A percentile compares a stretch with the other conserved stretches of the same genome.
Conservation (phyloP, 1,140 invertebrate genomes). For the Lycorma delicatula region DNA sequence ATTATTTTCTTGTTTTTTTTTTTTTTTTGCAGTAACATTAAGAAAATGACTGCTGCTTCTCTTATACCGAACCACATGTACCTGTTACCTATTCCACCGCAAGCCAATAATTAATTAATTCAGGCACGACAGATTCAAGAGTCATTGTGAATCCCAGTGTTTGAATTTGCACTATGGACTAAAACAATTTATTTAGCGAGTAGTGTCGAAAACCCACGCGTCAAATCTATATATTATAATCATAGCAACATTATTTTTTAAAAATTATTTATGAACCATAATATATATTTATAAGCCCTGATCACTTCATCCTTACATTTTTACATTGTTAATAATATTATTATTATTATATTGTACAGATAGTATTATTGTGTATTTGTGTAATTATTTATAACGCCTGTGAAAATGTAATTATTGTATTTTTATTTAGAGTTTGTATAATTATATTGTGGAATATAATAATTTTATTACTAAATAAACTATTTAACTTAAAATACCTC, state of each 20-base stretch:
- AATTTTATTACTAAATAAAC: no score
- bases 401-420: slow-evolving; percentile 21
- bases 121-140: no score
- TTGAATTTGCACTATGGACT: not conserved
- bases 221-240: slow-evolving; percentile 11
- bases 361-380: not conserved
- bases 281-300: not conserved
- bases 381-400: slow-evolving; percentile 16
- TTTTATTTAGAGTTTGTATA: no score
- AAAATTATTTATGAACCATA: slow-evolving; percentile 6
- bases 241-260: slow-evolving; percentile 12
- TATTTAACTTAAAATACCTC: no score
- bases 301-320: slow-evolving; percentile 4
- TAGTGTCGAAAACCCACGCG: slow-evolving; percentile 10
- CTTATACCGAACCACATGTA: slow-evolving; percentile 9
- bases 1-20: not conserved
- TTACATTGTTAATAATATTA: slow-evolving; percentile 15
- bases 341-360: slow-evolving; percentile 15
- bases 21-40: slow-evolving; percentile 14
- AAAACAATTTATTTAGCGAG: not conserved
- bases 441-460: no score
- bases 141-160: not conserved
- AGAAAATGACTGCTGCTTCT: slow-evolving; percentile 5
- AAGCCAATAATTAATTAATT: not conserved
- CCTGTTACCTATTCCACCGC: slow-evolving; percentile 14